Conservation (phyloP, 2,113 vertebrate genomes). For the Furnarius figulus region DNA sequence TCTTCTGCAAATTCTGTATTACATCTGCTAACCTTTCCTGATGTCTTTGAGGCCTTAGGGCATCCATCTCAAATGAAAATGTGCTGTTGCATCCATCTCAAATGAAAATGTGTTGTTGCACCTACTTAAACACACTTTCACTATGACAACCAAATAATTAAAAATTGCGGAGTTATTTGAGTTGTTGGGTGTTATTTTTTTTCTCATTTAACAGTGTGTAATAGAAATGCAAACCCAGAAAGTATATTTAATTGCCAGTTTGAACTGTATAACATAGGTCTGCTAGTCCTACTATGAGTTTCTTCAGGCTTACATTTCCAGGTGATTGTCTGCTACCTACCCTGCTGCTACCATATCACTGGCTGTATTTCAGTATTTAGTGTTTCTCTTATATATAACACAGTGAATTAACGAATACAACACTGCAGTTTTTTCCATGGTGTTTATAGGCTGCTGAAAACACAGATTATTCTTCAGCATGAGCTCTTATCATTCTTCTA, state of each 20-base stretch:
- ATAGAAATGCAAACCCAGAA: background rate
- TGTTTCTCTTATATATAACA: slow-evolving; percentile 21
- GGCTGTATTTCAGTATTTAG: slow-evolving; percentile 46
- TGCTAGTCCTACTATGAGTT: background rate
- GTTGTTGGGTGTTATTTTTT: background rate
- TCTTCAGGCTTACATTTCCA: slow-evolving; percentile 31
- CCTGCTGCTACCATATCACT: slow-evolving; percentile 21
- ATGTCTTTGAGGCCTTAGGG: background rate
- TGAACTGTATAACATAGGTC: background rate
- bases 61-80: background rate
- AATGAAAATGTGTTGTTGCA: fast-evolving
- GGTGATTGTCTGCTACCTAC: background rate
- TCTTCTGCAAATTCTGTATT: background rate
- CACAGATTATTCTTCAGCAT: slow-evolving; percentile 50
- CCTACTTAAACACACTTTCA: background rate
- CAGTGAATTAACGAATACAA: slow-evolving; percentile 8
- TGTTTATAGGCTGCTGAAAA: slow-evolving; percentile 64
- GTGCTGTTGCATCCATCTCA: fast-evolving
- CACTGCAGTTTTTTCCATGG: background rate
- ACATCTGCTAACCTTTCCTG: background rate
- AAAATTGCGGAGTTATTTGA: background rate
- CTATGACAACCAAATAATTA: background rate
- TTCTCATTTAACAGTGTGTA: background rate
- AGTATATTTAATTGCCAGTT: background rate
- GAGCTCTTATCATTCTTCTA: slow-evolving; percentile 66